A percentile compares a stretch with the other conserved stretches of the same genome.
Conservation (phyloP, 1,140 invertebrate species). For the Hylaeus anthracinus region DNA sequence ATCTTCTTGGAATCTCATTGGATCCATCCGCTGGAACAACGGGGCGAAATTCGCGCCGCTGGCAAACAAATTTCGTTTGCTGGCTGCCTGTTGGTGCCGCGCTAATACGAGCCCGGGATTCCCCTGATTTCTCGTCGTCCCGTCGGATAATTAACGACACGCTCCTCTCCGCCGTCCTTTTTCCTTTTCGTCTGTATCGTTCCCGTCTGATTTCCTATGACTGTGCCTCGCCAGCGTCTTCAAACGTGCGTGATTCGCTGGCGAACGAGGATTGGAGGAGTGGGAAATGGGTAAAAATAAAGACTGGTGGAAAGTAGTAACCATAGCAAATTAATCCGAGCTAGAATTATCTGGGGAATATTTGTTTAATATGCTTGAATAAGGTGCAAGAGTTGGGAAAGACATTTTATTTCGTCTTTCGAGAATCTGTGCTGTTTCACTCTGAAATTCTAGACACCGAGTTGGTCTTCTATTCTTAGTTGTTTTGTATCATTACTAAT, state of each 20-base stretch:
- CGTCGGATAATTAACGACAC: slow-evolving; percentile 20
- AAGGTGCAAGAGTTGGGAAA: no score
- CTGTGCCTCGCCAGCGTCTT: not conserved
- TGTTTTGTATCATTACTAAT: no score
- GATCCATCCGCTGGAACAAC: slow-evolving; percentile 61
- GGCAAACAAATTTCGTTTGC: slow-evolving; percentile 63
- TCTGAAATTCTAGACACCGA: no score
- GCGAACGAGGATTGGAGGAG: not conserved
- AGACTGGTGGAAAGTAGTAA: no score
- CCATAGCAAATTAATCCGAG: no score
- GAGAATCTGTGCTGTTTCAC: no score
- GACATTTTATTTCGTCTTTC: no score
- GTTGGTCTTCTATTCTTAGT: no score
- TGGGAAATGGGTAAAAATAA: no score
- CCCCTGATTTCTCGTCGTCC: slow-evolving; percentile 9
- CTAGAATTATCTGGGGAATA: no score
- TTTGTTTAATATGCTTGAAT: no score
- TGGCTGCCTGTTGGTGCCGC: slow-evolving; percentile 39
- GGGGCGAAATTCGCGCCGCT: slow-evolving; percentile 53
- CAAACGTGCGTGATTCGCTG: not conserved
- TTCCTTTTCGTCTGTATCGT: not conserved
- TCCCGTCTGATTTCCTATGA: not conserved
- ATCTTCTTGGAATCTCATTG: slow-evolving; percentile 69
- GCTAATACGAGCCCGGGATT: slow-evolving; percentile 29
- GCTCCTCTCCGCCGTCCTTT: not conserved